phyloP scores from a whole-genome alignment of 2,797 vertebrate genomes.

The Psittacula derbiana region DNA sequence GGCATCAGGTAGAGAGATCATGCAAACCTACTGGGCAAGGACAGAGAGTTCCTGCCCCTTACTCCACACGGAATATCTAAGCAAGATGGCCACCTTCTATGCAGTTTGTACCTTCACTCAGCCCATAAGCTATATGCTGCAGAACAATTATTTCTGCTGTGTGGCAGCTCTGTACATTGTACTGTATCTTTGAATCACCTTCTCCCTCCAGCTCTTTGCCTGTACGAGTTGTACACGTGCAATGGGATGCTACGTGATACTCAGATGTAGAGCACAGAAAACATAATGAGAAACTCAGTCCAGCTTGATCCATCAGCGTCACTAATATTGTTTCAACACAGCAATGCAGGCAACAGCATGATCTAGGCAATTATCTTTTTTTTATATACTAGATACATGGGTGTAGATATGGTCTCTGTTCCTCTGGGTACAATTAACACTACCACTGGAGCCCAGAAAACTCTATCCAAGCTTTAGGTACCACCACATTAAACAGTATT shows the following conservation, averaged over 20 bases:
- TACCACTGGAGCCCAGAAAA: background rate
- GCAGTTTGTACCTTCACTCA: background rate
- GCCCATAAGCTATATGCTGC: background rate
- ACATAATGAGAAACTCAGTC: background rate
- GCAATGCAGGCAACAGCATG: background rate
- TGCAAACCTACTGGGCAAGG: background rate
- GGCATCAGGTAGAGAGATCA: background rate
- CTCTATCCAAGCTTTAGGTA: background rate
- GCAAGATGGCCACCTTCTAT: background rate
- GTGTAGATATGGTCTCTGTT: background rate
- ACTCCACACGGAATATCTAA: background rate
- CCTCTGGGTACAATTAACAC: background rate
- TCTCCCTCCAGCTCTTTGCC: background rate
- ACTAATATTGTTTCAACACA: background rate
- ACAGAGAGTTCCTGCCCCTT: background rate
- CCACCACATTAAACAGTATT: background rate
- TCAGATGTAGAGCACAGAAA: background rate
- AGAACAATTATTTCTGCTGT: background rate
- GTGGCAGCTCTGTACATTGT: background rate
- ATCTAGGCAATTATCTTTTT: background rate
- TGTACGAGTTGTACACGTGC: background rate
- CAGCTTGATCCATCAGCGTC: rapidly evolving
- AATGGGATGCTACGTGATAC: rapidly evolving
- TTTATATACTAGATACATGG: background rate
- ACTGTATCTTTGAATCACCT: background rate